phyloP scores from a whole-genome alignment of 1,140 invertebrate species.

The Acromyrmex heyeri region DNA sequence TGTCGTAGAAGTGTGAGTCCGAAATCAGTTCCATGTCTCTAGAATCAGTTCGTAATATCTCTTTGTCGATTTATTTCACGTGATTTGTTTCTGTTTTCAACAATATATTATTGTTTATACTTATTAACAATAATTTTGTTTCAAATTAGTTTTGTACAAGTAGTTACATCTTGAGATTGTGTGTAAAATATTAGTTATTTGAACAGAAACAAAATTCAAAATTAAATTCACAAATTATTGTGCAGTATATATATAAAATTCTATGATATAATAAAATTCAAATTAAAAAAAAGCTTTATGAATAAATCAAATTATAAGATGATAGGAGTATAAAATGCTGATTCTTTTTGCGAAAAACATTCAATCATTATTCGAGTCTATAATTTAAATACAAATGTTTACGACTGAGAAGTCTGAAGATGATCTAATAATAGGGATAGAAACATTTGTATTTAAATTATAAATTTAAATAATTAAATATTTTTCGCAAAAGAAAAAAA shows the following conservation, averaged over 20 bases:
- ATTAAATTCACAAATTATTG: not conserved
- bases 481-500: too few relatives aligned
- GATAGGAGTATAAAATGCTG: too few relatives aligned
- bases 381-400: too few relatives aligned
- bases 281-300: too few relatives aligned
- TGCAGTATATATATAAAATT: not conserved
- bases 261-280: not conserved
- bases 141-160: not conserved
- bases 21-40: conserved; percentile 88
- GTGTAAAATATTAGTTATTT: not conserved
- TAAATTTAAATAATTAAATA: too few relatives aligned
- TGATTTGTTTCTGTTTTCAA: not conserved
- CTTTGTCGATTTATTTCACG: not conserved
- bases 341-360: too few relatives aligned
- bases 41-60: conserved; percentile 17
- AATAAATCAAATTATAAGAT: too few relatives aligned
- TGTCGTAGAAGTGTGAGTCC: conserved; percentile 94
- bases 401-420: too few relatives aligned
- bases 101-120: not conserved
- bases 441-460: too few relatives aligned
- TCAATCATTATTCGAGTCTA: too few relatives aligned
- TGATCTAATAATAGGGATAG: too few relatives aligned
- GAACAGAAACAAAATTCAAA: not conserved
- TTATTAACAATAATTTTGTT: too few relatives aligned
- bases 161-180: not conserved